Percentiles rank a stretch among this genome's conserved stretches.
Conservation (phyloP, 2,797 vertebrate genomes). For the Bufotes viridis region DNA sequence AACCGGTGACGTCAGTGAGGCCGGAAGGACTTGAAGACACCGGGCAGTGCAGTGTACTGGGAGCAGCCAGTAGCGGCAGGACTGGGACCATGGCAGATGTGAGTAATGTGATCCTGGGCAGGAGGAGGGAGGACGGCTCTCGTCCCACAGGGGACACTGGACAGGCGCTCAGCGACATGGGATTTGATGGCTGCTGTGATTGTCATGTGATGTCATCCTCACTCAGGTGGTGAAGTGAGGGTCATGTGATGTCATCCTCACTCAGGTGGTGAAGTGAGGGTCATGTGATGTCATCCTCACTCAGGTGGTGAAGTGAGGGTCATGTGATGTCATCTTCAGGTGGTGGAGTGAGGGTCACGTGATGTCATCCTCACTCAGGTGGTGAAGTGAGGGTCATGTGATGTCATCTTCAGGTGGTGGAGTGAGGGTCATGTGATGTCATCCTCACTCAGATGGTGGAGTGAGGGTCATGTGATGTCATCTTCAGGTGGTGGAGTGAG, state of each 20-base stretch:
- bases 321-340: not conserved
- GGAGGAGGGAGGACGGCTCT: not conserved
- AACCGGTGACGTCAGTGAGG: constrained; percentile 20
- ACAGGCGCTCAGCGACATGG: not conserved
- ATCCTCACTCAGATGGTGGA: not conserved
- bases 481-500: not conserved
- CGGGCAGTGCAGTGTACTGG: not conserved
- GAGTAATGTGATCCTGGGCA: not conserved
- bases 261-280: not conserved
- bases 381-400: not conserved
- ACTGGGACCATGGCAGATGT: constrained; percentile 45
- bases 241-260: not conserved
- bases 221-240: not conserved
- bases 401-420: not conserved
- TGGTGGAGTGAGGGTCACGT: not conserved
- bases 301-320: not conserved
- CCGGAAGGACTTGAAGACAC: constrained; percentile 37
- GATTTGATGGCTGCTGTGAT: not conserved
- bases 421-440: not conserved
- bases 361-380: not conserved
- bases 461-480: not conserved
- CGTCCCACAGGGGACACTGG: no score
- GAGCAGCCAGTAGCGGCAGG: not conserved
- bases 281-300: not conserved
- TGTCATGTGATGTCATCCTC: not conserved